Conservation (phyloP, 1,140 invertebrate species). For the Dinoponera quadriceps region DNA sequence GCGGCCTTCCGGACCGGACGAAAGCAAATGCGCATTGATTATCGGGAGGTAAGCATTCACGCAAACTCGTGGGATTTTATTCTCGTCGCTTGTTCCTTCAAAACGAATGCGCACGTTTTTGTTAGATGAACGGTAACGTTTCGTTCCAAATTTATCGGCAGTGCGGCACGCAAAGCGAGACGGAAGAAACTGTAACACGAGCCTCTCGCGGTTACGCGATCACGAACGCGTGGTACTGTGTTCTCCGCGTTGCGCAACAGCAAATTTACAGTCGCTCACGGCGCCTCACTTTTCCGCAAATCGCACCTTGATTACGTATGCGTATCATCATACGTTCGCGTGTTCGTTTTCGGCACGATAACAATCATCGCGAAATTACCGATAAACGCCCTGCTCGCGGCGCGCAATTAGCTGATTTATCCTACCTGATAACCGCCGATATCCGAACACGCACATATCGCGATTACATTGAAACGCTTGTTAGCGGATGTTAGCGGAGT, state of each 20-base stretch:
- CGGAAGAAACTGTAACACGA: neutral
- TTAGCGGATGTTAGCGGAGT: neutral
- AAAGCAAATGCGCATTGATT: too few species aligned
- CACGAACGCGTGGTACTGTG: neutral
- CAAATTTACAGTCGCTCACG: constrained; percentile 15
- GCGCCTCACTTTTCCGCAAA: constrained; percentile 18
- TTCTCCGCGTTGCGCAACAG: constrained; percentile 24
- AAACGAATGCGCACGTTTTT: too few species aligned
- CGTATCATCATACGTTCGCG: neutral
- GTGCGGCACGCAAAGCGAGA: constrained; percentile 5
- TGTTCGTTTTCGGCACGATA: constrained; percentile 21
- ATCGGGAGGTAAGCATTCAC: too few species aligned
- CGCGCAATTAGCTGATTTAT: constrained; percentile 31
- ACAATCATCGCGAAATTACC: constrained; percentile 1
- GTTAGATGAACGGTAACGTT: too few species aligned
- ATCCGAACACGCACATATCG: neutral
- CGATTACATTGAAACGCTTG: neutral
- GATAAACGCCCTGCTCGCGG: neutral
- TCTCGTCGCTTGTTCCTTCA: too few species aligned
- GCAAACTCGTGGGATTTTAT: too few species aligned
- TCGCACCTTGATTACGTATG: constrained; percentile 15
- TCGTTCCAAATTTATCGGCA: constrained; percentile 20
- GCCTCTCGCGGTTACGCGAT: constrained; percentile 1
- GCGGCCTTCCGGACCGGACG: too few species aligned
- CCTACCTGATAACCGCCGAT: neutral